Percentiles rank a stretch among this genome's conserved stretches.
phyloP scores from a whole-genome alignment of 1,140 invertebrate species.

The Drosophila aff. region DNA sequence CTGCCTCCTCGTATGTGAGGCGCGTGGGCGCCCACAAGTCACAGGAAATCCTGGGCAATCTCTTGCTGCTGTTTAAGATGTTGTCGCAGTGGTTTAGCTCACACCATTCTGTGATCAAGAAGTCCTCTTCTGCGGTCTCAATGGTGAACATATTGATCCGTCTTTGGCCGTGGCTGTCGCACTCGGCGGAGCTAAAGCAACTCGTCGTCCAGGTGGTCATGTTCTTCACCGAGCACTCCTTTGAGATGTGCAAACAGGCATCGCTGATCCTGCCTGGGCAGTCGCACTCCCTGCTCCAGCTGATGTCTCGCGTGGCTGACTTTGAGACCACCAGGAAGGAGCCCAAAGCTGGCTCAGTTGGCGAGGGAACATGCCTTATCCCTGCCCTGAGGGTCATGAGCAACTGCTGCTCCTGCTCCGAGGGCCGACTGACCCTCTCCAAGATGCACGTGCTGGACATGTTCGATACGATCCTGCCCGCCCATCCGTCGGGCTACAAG shows the following conservation, averaged over 20 bases:
- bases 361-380: background rate
- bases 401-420: constrained; percentile 73
- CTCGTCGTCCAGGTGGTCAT: constrained; percentile 52
- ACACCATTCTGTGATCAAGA: constrained; percentile 40
- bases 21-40: constrained; percentile 74
- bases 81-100: constrained; percentile 66
- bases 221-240: constrained; percentile 70
- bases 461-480: constrained; percentile 75
- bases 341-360: background rate
- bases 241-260: constrained; percentile 70
- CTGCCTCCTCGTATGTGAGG: constrained; percentile 64
- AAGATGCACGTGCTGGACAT: constrained; percentile 84
- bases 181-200: constrained; percentile 61
- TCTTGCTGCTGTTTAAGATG: constrained; percentile 64
- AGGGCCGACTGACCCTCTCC: constrained; percentile 60
- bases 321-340: constrained; percentile 70
- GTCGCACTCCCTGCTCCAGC: constrained; percentile 68
- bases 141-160: constrained; percentile 46
- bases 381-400: constrained; percentile 59
- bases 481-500: constrained; percentile 48
- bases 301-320: constrained; percentile 63
- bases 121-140: constrained; percentile 29
- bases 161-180: constrained; percentile 75
- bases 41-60: constrained; percentile 55
- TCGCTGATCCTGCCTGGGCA: constrained; percentile 36